A percentile compares a stretch with the other conserved stretches of the same genome.
Evolutionary conservation across 1,140 invertebrate species (phyloP).

Genomic region (Watersipora subatra): DNA sequence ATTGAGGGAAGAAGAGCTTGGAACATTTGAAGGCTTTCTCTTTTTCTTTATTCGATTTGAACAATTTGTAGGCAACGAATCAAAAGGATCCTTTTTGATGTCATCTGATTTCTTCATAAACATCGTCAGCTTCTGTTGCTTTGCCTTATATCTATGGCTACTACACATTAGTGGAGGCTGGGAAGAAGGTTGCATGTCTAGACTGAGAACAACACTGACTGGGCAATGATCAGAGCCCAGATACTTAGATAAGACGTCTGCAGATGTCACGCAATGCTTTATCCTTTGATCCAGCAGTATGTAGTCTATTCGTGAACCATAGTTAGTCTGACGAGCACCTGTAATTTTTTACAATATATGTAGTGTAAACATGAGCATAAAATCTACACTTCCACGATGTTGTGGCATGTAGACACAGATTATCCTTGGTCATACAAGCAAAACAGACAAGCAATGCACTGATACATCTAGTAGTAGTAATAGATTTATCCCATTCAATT

Average conservation of each 20-base stretch:
- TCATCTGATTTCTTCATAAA: slow-evolving; percentile 34
- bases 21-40: too few species aligned
- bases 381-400: too few species aligned
- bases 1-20: too few species aligned
- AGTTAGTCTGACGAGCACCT: slow-evolving; percentile 46
- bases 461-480: too few species aligned
- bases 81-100: neutral
- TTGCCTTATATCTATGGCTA: slow-evolving; percentile 45
- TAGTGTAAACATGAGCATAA: too few species aligned
- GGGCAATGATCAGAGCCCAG: slow-evolving; percentile 51
- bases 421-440: too few species aligned
- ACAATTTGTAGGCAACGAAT: too few species aligned
- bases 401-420: too few species aligned
- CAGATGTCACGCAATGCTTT: slow-evolving; percentile 24
- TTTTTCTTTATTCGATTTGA: too few species aligned
- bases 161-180: slow-evolving; percentile 39
- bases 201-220: slow-evolving; percentile 35
- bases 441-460: too few species aligned
- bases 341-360: too few species aligned
- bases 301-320: slow-evolving; percentile 48
- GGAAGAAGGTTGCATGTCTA: slow-evolving; percentile 19
- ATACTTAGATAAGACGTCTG: slow-evolving; percentile 41
- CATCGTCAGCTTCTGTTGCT: slow-evolving; percentile 42
- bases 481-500: too few species aligned
- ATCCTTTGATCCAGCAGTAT: slow-evolving; percentile 41